Conservation (phyloP, 2,113 vertebrate species). For the Laticauda laticaudata region DNA sequence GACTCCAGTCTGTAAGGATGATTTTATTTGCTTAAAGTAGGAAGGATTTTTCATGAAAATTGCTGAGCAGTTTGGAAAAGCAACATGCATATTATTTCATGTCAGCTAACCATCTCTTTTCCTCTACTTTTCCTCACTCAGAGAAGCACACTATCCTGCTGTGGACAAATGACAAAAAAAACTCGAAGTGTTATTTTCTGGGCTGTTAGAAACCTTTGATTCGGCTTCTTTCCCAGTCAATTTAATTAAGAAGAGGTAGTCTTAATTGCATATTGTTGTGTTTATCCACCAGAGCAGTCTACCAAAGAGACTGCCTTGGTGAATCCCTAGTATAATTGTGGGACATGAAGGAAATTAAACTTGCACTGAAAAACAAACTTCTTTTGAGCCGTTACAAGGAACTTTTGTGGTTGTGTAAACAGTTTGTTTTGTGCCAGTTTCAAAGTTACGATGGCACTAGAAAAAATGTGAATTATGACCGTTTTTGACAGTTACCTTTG, state of each 20-base stretch:
- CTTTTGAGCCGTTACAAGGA: constrained; percentile 13
- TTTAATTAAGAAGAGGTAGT: constrained; percentile 1
- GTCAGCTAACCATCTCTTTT: not conserved
- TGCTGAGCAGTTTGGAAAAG: not conserved
- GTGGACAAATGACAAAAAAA: not conserved
- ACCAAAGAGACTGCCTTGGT: not conserved
- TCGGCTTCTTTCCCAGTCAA: not conserved
- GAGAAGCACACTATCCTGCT: not conserved
- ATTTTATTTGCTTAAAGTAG: not conserved
- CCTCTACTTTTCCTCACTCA: not conserved
- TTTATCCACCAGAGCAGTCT: not conserved
- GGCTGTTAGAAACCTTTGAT: not conserved
- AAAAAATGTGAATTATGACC: too few relatives aligned
- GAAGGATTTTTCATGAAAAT: not conserved
- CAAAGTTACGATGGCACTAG: too few relatives aligned
- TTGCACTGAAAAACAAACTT: constrained; percentile 14
- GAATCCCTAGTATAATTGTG: constrained; percentile 23
- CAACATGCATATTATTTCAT: not conserved
- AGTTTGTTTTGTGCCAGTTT: too few relatives aligned
- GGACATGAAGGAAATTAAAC: constrained; percentile 28
- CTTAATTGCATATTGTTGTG: constrained; percentile 12
- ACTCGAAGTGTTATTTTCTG: not conserved
- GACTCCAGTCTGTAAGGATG: not conserved
- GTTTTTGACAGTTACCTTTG: too few relatives aligned
- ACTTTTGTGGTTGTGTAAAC: not conserved